A percentile compares a stretch with the other conserved stretches of the same genome.
Conservation (phyloP, 2,888 invertebrate species). For the Rhogogaster chlorosoma region DNA sequence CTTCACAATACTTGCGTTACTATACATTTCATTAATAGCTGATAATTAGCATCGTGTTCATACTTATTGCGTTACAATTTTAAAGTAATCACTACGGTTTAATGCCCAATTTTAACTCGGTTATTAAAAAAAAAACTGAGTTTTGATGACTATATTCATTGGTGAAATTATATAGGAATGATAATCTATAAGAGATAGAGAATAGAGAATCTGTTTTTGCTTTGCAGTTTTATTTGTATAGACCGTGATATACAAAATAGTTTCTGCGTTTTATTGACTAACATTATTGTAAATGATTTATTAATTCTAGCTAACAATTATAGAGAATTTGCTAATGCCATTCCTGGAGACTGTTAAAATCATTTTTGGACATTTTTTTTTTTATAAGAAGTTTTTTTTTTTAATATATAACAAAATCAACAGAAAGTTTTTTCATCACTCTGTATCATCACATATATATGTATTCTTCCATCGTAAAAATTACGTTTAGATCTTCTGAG, state of each 20-base stretch:
- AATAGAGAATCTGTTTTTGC: slow-evolving; percentile 32
- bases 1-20: neutral
- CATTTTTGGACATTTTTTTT: neutral
- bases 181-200: slow-evolving; percentile 31
- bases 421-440: neutral
- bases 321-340: slow-evolving; percentile 27
- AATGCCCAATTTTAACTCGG: slow-evolving; percentile 8
- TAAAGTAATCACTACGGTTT: neutral
- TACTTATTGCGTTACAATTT: slow-evolving; percentile 1
- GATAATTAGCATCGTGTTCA: neutral
- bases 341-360: slow-evolving; percentile 15
- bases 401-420: neutral
- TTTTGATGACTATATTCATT: slow-evolving; percentile 19
- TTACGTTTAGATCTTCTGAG: neutral
- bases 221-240: slow-evolving; percentile 36
- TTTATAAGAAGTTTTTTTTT: neutral
- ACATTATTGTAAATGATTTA: slow-evolving; percentile 15
- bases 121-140: neutral
- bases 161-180: slow-evolving; percentile 13
- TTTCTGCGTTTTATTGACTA: slow-evolving; percentile 11
- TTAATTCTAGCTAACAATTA: slow-evolving; percentile 17
- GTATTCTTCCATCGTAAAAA: neutral
- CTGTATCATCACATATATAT: neutral
- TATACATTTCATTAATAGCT: slow-evolving; percentile 6
- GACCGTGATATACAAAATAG: slow-evolving; percentile 35